Evolutionary conservation across 2,797 vertebrate species (phyloP).

Genomic region (Otolemur crassicaudatus): DNA sequence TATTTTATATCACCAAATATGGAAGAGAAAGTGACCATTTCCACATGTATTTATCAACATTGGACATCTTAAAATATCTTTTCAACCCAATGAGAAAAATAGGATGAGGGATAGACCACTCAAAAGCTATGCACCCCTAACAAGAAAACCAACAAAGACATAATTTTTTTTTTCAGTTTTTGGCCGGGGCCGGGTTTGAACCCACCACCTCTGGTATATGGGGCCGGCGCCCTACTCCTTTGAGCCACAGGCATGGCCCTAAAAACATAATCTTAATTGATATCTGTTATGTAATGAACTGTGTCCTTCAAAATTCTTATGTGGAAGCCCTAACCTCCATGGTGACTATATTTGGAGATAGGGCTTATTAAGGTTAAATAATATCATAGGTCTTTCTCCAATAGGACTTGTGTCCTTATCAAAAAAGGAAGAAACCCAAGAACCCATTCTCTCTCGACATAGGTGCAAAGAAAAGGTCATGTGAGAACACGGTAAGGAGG

Average conservation of each 20-base stretch:
- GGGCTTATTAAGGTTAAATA: background rate
- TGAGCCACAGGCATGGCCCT: no score
- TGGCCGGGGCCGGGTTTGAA: no score
- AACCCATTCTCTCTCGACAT: background rate
- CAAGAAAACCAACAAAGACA: background rate
- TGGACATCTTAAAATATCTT: background rate
- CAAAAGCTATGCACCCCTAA: background rate
- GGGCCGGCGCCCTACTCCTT: no score
- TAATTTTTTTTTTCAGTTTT: no score
- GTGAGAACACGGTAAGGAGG: background rate
- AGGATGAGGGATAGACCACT: background rate
- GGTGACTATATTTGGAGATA: background rate
- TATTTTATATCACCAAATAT: background rate
- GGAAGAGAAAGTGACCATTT: background rate
- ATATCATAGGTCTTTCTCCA: background rate
- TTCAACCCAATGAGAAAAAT: background rate
- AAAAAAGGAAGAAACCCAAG: background rate
- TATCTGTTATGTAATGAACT: background rate
- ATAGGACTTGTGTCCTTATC: background rate
- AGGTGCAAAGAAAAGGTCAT: background rate
- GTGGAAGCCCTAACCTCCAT: background rate
- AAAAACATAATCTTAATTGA: background rate
- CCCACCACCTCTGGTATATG: no score
- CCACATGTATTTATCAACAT: background rate
- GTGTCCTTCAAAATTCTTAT: background rate